phyloP scores from a whole-genome alignment of 2,888 invertebrate genomes.

The Heterodera filipjevi region DNA sequence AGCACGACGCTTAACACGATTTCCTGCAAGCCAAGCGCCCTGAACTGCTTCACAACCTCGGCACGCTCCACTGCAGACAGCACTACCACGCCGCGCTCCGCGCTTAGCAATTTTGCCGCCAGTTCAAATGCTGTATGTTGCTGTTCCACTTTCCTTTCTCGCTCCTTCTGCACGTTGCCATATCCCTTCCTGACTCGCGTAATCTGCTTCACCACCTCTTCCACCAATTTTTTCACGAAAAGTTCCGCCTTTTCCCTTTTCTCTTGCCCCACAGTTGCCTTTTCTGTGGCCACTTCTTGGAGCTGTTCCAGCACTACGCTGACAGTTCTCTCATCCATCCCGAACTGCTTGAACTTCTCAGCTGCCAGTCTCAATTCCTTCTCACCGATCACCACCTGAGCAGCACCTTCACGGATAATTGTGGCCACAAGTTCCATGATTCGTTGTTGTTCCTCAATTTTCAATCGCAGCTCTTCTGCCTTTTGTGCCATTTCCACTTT shows the following conservation, averaged over 20 bases:
- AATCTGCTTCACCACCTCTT: conserved; percentile 9
- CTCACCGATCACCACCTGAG: not conserved
- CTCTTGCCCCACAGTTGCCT: not conserved
- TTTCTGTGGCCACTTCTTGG: not conserved
- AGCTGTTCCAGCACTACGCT: not conserved
- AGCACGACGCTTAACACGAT: not conserved
- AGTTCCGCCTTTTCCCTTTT: not conserved
- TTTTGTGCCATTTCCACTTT: not conserved
- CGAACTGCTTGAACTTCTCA: not conserved
- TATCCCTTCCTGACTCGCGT: conserved; percentile 19
- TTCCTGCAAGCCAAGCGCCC: not conserved
- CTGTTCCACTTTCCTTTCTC: not conserved
- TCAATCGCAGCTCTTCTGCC: not conserved
- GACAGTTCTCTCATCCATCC: not conserved
- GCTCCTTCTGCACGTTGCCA: conserved; percentile 19
- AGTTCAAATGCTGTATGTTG: not conserved
- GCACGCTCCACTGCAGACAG: conserved; percentile 1
- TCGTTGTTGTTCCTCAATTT: not conserved
- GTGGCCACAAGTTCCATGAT: not conserved
- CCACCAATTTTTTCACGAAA: not conserved
- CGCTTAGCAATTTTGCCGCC: not conserved
- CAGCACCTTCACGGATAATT: not conserved
- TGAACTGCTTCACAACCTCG: not conserved
- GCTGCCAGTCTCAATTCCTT: not conserved
- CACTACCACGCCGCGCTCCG: not conserved